A percentile compares a stretch with the other conserved stretches of the same genome.
phyloP scores from a whole-genome alignment of 2,888 invertebrate genomes.

The Limnephilus marmoratus region DNA sequence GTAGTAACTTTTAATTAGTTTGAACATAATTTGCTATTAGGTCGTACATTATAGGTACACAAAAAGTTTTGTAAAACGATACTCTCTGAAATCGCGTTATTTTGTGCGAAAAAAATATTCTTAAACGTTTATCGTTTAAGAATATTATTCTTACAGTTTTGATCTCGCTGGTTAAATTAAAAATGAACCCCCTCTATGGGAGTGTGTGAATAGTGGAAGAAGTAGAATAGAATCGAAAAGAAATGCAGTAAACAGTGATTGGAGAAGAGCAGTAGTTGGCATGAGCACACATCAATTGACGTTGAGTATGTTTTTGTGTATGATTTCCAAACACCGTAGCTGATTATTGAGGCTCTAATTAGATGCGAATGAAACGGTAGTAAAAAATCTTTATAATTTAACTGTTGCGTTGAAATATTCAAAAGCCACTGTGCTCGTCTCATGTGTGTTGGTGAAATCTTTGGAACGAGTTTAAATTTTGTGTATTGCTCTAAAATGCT shows the following conservation, averaged over 20 bases:
- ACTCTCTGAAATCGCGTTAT: not conserved
- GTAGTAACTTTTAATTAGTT: no score
- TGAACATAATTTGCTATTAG: not conserved
- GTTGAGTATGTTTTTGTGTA: conserved; percentile 41
- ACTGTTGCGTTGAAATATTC: conserved; percentile 3
- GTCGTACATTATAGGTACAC: not conserved
- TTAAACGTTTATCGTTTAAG: not conserved
- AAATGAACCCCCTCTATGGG: conserved; percentile 2
- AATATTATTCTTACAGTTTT: no score
- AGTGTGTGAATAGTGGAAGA: not conserved
- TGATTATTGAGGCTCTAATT: conserved; percentile 41
- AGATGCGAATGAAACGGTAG: conserved; percentile 14
- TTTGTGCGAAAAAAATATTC: not conserved
- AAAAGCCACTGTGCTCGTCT: not conserved
- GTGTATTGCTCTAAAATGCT: not conserved
- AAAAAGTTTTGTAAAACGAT: not conserved
- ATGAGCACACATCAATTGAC: conserved; percentile 34
- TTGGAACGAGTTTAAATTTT: not conserved
- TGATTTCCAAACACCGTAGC: conserved; percentile 38
- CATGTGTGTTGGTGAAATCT: not conserved
- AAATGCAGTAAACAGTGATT: conserved; percentile 2
- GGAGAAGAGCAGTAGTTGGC: conserved; percentile 38
- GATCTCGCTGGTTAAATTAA: not conserved
- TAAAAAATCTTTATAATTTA: conserved; percentile 30
- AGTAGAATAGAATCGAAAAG: not conserved